Conservation (phyloP, 1,140 invertebrate species). For the Drosophila oshimai region DNA sequence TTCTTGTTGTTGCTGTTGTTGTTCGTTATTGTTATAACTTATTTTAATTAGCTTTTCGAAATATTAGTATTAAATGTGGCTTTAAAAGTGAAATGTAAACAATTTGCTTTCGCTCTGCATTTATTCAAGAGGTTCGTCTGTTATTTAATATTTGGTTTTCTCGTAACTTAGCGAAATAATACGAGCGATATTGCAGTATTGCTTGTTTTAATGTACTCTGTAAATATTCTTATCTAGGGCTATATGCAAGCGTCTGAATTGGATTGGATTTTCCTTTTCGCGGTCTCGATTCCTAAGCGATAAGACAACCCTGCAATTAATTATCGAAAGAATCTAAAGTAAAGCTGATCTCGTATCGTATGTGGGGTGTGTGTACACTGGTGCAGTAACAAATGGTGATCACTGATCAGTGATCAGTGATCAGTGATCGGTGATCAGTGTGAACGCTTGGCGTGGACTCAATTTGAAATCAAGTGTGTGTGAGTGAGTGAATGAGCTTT, state of each 20-base stretch:
- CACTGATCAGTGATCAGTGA: conserved; percentile 2
- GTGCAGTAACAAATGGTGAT: conserved; percentile 25
- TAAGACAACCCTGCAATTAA: conserved; percentile 35
- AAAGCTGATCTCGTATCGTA: conserved; percentile 34
- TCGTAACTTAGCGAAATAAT: conserved; percentile 43
- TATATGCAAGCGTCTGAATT: conserved; percentile 34
- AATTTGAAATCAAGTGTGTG: conserved; percentile 35
- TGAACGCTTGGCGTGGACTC: conserved; percentile 43
- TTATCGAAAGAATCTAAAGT: conserved; percentile 37
- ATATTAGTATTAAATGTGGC: conserved; percentile 74
- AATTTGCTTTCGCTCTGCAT: conserved; percentile 41
- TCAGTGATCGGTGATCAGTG: conserved; percentile 4
- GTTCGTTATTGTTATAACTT: conserved; percentile 61
- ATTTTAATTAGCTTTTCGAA: conserved; percentile 58
- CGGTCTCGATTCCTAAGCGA: conserved; percentile 23
- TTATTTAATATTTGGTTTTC: conserved; percentile 29
- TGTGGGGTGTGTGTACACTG: conserved; percentile 12
- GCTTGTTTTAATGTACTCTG: conserved; percentile 26
- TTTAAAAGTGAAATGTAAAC: conserved; percentile 73
- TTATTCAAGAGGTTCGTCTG: conserved; percentile 25
- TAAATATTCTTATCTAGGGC: conserved; percentile 12
- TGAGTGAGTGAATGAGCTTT: not conserved
- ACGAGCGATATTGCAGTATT: conserved; percentile 26
- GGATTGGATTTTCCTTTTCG: conserved; percentile 2
- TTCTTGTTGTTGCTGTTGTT: conserved; percentile 20